Evolutionary conservation across 2,888 invertebrate genomes (phyloP), one percentile per base, ranked within the genome.

Genomic region (Luffia ferchaultella): DNA sequence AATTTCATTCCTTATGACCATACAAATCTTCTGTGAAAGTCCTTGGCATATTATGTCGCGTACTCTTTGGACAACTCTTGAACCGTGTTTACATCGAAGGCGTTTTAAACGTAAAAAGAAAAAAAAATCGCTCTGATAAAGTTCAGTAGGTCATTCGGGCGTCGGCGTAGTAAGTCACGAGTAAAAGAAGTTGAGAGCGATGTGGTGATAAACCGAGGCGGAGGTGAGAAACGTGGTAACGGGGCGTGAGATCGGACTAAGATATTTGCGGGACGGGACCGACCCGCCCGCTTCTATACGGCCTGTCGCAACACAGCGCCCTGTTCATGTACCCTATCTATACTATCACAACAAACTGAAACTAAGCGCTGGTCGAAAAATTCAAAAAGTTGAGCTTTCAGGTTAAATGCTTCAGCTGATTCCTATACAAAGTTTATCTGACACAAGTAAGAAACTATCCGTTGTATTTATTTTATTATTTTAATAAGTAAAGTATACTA

Each of bases 211-310:
- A 75, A 70, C 62, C 65, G 62, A 68, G 68, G 65, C 63, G 60
- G 77, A 78, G 80, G 80, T 80, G 82, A 80, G 76, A 76, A 79
- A 74, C 79, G 78, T 76, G 78, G 76, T 64, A 69, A 68, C 72
- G 63, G 72, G 71, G 71, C 78, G 76, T 78, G 77, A 80, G 78
- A 80, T 78, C 68, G 71, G 61, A 58, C 64, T 60, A 56, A 58
- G 77, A 78, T 79, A 78, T 59, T 64, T 66, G 62, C 67, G 59
- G 65, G 58, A 56, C 59, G 53, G 50, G 52, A 50, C 57, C 49
- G 53, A 55, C 52, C 50, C 52, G 40, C 46, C 45, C 42, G 15
- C 9, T 7, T 19, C n/a, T 43, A 43, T 50, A 45, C 49, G 47
- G 49, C 45, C 20, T 43, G 18, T 16, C 40, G 7, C 12, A 9